phyloP scores from a whole-genome alignment of 2,888 invertebrate genomes.

The Anagyrus pseudococci region DNA sequence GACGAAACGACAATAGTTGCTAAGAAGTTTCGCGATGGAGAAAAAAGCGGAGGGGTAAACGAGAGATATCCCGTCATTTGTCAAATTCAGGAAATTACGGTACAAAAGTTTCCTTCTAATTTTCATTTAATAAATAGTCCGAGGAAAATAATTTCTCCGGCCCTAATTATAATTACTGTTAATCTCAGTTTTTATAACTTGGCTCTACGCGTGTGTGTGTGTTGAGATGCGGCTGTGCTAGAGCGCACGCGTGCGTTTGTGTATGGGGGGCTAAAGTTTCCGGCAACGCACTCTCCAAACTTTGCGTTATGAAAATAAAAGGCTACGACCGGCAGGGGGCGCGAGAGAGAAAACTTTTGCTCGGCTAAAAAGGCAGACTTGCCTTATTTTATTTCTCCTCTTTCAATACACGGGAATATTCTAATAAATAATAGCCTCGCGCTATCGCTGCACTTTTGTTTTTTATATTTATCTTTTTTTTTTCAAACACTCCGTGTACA shows the following conservation, averaged over 20 bases:
- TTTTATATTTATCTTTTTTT: too few relatives aligned
- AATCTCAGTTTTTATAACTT: constrained; percentile 7
- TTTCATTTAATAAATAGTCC: not conserved
- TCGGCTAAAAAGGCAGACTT: not conserved
- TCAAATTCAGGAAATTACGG: constrained; percentile 1
- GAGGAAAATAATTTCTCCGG: not conserved
- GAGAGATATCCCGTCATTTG: not conserved
- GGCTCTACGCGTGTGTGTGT: not conserved
- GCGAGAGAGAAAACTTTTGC: constrained; percentile 15
- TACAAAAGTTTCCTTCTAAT: not conserved
- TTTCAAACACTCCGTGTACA: too few relatives aligned
- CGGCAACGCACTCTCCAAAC: constrained; percentile 16
- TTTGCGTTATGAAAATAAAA: constrained; percentile 8
- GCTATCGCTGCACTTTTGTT: not conserved
- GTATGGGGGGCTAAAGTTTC: too few relatives aligned
- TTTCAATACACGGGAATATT: not conserved
- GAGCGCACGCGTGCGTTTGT: too few relatives aligned
- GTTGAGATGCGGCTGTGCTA: not conserved
- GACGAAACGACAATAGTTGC: not conserved
- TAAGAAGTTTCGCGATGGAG: not conserved
- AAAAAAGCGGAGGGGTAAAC: not conserved
- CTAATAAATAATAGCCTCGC: not conserved
- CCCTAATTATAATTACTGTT: constrained; percentile 10
- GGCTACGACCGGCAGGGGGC: not conserved
- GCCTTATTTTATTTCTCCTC: constrained; percentile 2